Conservation (phyloP, 2,797 vertebrate genomes). For the Cirrhinus mrigala region DNA sequence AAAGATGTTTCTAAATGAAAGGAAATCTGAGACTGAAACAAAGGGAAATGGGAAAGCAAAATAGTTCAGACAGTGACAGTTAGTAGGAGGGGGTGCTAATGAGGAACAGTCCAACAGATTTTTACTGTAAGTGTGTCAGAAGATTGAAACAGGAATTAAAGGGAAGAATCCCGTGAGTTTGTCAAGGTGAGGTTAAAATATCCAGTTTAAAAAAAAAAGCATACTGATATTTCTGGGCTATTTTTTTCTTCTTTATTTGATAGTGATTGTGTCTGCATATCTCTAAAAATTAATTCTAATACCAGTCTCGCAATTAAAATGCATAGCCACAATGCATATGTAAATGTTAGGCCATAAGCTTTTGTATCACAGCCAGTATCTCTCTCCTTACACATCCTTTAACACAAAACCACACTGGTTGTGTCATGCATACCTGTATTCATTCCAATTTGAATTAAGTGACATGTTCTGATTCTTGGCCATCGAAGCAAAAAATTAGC, state of each 20-base stretch:
- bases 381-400: slow-evolving; percentile 33
- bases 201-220: slow-evolving; percentile 17
- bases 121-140: slow-evolving; percentile 35
- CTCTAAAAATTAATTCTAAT: not conserved
- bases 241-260: slow-evolving; percentile 12
- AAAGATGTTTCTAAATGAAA: slow-evolving; percentile 44
- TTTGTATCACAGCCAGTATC: slow-evolving; percentile 20
- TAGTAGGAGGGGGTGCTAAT: slow-evolving; percentile 20
- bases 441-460: slow-evolving; percentile 83
- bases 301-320: not conserved
- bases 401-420: slow-evolving; percentile 62
- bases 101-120: slow-evolving; percentile 30
- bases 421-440: slow-evolving; percentile 78
- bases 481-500: slow-evolving; percentile 87
- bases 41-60: slow-evolving; percentile 21
- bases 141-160: slow-evolving; percentile 46
- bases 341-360: not conserved
- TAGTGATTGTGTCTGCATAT: slow-evolving; percentile 2
- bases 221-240: not conserved
- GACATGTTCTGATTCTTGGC: slow-evolving; percentile 84
- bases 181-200: slow-evolving; percentile 47
- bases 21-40: slow-evolving; percentile 33
- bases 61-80: slow-evolving; percentile 45
- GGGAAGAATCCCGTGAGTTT: slow-evolving; percentile 39
- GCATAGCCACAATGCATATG: not conserved